Evolutionary conservation across 2,797 vertebrate genomes (phyloP).

Genomic region (Smutsia temminckii): DNA sequence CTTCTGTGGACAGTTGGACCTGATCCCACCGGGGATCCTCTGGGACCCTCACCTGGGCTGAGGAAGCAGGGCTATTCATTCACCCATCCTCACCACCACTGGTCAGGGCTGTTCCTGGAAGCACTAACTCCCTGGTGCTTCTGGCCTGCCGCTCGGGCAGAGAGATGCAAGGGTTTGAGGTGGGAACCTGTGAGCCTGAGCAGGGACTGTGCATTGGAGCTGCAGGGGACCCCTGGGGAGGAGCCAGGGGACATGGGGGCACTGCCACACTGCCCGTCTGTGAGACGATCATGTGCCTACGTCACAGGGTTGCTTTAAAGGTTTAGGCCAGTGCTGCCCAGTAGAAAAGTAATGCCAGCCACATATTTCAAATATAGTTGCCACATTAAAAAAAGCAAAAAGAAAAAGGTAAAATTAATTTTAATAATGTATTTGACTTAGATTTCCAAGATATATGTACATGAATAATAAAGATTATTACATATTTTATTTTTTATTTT

Average conservation of each 20-base stretch:
- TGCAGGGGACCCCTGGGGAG: not conserved
- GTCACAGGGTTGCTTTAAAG: not conserved
- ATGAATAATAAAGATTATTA: not conserved
- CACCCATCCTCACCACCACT: not conserved
- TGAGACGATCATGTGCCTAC: not conserved
- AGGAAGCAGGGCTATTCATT: not conserved
- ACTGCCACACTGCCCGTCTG: not conserved
- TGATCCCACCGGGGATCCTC: not conserved
- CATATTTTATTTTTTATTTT: not conserved
- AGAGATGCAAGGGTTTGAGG: not conserved
- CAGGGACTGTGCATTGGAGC: not conserved
- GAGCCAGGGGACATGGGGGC: accelerated
- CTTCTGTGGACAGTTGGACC: not conserved
- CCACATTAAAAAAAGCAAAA: not conserved
- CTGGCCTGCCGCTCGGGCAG: not conserved
- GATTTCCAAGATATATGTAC: not conserved
- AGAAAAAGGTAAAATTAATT: not conserved
- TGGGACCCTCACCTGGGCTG: not conserved
- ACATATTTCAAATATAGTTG: not conserved
- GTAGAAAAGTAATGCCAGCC: not conserved
- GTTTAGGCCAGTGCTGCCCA: not conserved
- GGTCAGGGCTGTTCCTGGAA: not conserved
- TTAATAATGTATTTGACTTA: not conserved
- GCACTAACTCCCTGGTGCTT: not conserved
- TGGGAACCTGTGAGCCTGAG: not conserved